Base-by-base conservation (phyloP, 2,113 vertebrate genomes). In the Oncorhynchus mykiss region DNA sequence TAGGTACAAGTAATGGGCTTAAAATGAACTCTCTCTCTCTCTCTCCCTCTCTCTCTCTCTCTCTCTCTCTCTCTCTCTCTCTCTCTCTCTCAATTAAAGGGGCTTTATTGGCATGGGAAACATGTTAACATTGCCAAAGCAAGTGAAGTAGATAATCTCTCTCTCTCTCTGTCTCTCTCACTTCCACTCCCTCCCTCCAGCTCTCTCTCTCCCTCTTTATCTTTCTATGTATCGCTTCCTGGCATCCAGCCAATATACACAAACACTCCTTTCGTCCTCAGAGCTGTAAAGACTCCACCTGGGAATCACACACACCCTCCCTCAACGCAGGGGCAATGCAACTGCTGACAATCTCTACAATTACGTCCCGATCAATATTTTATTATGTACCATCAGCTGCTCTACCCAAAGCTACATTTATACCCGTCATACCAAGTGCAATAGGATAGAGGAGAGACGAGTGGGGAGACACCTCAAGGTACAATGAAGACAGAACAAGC, bases 321-420 rank as follows among this genome's bases (percentile, higher is more conserved):
- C 16, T 45, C 20, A 34, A 68, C 27, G 67, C 31, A 8, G 51
- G 49, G 68, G 75, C 74, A 64, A 75, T 79, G 60, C 71, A 80
- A 83, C 72, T 64, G 72, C 80, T 77, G 80, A 82, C 78, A 82
- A 78, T 84, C 76, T 79, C 75, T 73, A 72, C 78, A 78, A 85
- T 80, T 82, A 84, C 80, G 74, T 73, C 29, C 12, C 5, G 74
- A 88, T 88, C 87, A 82, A 82, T 82, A 84, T 76, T 81, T 84
- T 84, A 84, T 88, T 84, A 82, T 88, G 80, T 76, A 75, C 68
- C 27, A 86, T 86, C 71, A 85, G 85, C 51, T 77, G 74, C 70
- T 70, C 22, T 74, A 64, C 76, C 84, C 70, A 72, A 68, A 70
- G 75, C 71, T 68, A 64, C 82, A 76, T 80, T 82, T 82, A 72